Conservation (phyloP, 2,888 invertebrate genomes). For the Osmoderma eremita region DNA sequence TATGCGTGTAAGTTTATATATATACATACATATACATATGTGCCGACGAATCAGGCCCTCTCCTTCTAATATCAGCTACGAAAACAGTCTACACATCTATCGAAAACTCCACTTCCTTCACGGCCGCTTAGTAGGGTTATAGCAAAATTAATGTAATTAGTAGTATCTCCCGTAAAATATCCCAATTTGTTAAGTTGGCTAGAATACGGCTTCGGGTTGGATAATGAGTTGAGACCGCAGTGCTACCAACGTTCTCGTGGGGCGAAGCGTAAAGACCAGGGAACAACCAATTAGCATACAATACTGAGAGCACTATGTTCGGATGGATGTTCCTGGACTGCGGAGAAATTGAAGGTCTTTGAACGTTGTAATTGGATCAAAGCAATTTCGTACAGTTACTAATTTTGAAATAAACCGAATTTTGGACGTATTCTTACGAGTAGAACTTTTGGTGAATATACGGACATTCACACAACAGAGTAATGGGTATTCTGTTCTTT, state of each 20-base stretch:
- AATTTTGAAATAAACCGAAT: slow-evolving; percentile 36
- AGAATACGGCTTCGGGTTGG: slow-evolving; percentile 51
- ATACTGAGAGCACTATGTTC: slow-evolving; percentile 54
- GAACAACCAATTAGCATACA: slow-evolving; percentile 57
- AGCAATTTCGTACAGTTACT: slow-evolving; percentile 41
- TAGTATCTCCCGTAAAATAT: slow-evolving; percentile 57
- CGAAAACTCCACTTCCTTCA: slow-evolving; percentile 16
- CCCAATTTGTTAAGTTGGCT: slow-evolving; percentile 56
- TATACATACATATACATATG: no score
- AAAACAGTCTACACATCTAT: slow-evolving; percentile 10
- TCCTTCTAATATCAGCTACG: no score
- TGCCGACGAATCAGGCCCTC: no score
- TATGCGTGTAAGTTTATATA: no score
- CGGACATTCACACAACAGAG: background rate
- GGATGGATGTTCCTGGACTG: slow-evolving; percentile 47
- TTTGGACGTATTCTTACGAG: background rate
- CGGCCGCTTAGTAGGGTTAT: slow-evolving; percentile 50
- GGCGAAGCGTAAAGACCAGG: slow-evolving; percentile 53
- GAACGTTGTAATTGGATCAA: slow-evolving; percentile 46
- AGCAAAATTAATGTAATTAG: slow-evolving; percentile 58
- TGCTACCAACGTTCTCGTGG: slow-evolving; percentile 50
- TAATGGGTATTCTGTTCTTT: no score
- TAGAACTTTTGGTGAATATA: background rate
- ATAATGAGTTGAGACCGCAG: slow-evolving; percentile 57
- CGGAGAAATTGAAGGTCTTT: slow-evolving; percentile 48